Evolutionary conservation across 2,113 vertebrate genomes (phyloP), one percentile per base, ranked within the genome.

Genomic region (Paradoxurus hermaphroditus): DNA sequence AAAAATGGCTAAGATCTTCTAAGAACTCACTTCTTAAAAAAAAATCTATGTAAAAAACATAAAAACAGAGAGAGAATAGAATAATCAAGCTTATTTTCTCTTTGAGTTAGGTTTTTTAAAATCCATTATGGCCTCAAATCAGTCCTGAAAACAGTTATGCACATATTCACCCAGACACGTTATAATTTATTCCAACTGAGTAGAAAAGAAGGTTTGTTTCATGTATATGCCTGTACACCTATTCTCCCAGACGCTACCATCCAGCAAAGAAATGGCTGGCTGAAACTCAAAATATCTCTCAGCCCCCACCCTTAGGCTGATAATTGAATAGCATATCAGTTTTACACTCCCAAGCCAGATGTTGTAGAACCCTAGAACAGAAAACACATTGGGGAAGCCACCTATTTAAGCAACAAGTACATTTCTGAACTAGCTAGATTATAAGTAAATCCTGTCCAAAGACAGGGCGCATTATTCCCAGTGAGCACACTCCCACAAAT

Each of bases 51-150:
- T 75, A 44, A 94, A 97, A 96, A 83, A 68, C 25, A 49, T 3
- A 75, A 91, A 93, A 83, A 67, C 23, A 87, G 68, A 85, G 31
- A 88, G 10, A 68, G 15, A 93, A 7, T 44, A 85, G 75, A 96
- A 90, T 81, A 81, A 77, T 94, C 73, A 90, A 96, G 77, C 10
- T 18, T 86, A 63, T 72, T 78, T 25, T 86, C n/a, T 81, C 53
- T 88, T 78, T 90, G 84, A 92, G 41, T 63, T 92, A 68, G 89
- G 79, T 39, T 95, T 97, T 97, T 65, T 44, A 95, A 91, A 97
- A 78, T 86, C 82, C 72, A 91, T 93, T 70, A 21, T 65, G 27
- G 63, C 62, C 67, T 95, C 65, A 70, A 12, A 78, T 87, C 82
- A 91, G 39, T 91, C 82, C 86, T 94, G 86, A 81, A 98, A 91